These are phyloP conservation scores for Cataglyphis hispanica DNA, from an alignment of 1,140 invertebrate genomes.

Conservation along the genomic window DNA sequence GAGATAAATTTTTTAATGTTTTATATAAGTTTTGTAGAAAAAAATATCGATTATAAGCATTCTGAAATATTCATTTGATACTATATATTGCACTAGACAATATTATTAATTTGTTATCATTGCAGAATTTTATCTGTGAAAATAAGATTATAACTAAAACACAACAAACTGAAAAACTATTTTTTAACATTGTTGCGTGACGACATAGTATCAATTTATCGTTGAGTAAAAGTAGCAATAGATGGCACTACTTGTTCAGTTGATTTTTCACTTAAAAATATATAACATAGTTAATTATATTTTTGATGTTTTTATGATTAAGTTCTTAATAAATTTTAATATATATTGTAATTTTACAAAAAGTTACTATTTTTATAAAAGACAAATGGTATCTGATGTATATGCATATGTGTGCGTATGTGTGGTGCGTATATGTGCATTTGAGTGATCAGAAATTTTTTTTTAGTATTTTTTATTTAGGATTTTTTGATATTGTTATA, in stretches of 20 bases:
- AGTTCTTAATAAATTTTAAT: background rate
- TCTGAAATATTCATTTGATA: background rate
- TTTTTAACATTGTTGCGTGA: background rate
- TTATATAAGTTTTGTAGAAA: conserved; percentile 19
- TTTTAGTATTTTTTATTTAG: no score
- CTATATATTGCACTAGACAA: background rate
- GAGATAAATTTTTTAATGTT: background rate
- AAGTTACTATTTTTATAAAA: no score
- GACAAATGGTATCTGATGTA: no score
- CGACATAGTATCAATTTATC: background rate
- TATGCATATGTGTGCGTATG: no score
- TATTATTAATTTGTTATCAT: background rate
- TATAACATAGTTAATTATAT: no score
- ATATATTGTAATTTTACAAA: background rate
- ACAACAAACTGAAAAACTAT: conserved; percentile 2
- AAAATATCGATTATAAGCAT: conserved; percentile 5
- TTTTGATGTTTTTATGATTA: background rate
- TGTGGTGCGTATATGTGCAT: no score
- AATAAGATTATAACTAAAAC: conserved; percentile 8
- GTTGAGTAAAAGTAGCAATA: conserved; percentile 2
- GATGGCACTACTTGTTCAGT: conserved; percentile 14
- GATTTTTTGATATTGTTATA: background rate
- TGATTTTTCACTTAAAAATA: background rate
- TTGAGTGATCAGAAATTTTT: no score
- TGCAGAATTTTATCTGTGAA: background rate